Percentiles rank a stretch among this genome's conserved stretches.
Conservation (phyloP, 2,113 vertebrate species). For the Crotalus viridis region DNA sequence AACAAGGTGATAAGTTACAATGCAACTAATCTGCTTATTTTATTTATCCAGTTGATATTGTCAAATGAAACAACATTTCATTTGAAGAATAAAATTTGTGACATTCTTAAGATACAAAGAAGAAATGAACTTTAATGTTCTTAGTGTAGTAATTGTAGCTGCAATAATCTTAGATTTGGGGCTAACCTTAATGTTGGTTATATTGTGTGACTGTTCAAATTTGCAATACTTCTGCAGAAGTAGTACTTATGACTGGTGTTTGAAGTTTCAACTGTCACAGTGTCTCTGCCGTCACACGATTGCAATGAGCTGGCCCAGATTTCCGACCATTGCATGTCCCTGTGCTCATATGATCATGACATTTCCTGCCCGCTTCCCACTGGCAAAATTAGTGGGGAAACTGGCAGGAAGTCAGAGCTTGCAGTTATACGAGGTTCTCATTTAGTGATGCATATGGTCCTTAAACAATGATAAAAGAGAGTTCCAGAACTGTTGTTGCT, state of each 20-base stretch:
- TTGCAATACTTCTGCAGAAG: not conserved
- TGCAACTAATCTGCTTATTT: not conserved
- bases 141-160: not conserved
- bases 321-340: not conserved
- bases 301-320: not conserved
- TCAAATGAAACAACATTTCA: not conserved
- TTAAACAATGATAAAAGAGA: not conserved
- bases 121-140: not conserved
- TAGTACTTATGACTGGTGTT: not conserved
- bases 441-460: not conserved
- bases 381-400: not conserved
- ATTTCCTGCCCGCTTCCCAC: not conserved
- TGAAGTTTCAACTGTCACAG: not conserved
- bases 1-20: constrained; percentile 72
- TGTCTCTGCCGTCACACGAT: not conserved
- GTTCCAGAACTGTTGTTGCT: not conserved
- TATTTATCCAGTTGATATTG: not conserved
- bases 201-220: not conserved
- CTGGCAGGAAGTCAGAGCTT: not conserved
- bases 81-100: not conserved
- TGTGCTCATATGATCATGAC: not conserved
- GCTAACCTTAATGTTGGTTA: not conserved
- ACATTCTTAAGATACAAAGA: not conserved
- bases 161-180: not conserved
- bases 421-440: not conserved